A percentile compares a stretch with the other conserved stretches of the same genome.
Evolutionary conservation across 2,113 vertebrate species (phyloP).

Genomic region (Epinephelus fuscoguttatus): DNA sequence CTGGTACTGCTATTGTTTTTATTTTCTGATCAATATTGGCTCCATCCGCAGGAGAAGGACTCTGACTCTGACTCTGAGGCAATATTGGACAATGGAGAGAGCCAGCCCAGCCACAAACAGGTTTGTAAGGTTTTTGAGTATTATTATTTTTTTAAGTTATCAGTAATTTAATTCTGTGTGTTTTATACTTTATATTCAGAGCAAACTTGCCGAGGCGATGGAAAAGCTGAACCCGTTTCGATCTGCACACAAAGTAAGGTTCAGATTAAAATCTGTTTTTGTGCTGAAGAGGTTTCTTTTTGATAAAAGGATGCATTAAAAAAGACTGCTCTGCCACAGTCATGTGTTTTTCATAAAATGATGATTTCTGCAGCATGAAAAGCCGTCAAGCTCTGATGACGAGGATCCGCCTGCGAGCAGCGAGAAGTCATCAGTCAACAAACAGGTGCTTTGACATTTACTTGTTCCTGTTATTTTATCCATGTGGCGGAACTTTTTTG

Average conservation of each 20-base stretch:
- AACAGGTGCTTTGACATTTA: slow-evolving; percentile 57
- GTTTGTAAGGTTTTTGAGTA: slow-evolving; percentile 17
- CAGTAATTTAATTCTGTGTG: not conserved
- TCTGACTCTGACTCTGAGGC: slow-evolving; percentile 43
- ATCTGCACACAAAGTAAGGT: slow-evolving; percentile 57
- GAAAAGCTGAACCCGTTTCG: slow-evolving; percentile 70
- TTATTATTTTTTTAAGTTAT: not conserved
- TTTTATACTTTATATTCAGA: slow-evolving; percentile 42
- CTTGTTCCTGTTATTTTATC: not conserved
- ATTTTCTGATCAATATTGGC: not conserved
- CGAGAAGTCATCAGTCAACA: slow-evolving; percentile 46
- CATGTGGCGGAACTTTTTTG: not conserved
- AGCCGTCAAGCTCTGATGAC: slow-evolving; percentile 26
- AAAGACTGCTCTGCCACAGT: rapidly evolving
- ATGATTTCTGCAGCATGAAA: slow-evolving; percentile 40
- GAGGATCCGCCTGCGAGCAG: slow-evolving; percentile 38
- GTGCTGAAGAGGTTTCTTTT: not conserved
- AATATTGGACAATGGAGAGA: slow-evolving; percentile 25
- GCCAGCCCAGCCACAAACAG: slow-evolving; percentile 60
- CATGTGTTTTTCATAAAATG: not conserved
- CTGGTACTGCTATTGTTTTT: not conserved
- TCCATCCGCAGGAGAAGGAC: slow-evolving; percentile 56
- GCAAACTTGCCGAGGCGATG: slow-evolving; percentile 61
- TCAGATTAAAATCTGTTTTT: not conserved
- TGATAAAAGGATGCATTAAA: not conserved